Percentiles rank a stretch among this genome's conserved stretches.
phyloP scores from a whole-genome alignment of 2,888 invertebrate genomes.

The Neocrepidodera transversa region DNA sequence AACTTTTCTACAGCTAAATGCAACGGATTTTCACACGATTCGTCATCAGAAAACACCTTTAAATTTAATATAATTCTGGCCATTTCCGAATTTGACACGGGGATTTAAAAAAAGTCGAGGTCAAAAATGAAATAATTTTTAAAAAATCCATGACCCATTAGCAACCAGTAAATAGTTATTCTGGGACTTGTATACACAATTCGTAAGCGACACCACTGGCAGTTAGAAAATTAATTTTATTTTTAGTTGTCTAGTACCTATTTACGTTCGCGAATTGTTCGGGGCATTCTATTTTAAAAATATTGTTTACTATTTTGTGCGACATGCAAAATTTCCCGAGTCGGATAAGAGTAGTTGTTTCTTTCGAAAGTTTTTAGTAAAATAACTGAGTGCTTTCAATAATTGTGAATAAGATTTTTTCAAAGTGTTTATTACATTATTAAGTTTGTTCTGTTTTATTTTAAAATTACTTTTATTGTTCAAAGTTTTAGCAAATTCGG shows the following conservation, averaged over 20 bases:
- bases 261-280: slow-evolving; percentile 16
- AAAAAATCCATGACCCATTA: neutral
- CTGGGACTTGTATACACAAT: neutral
- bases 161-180: neutral
- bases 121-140: neutral
- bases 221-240: slow-evolving; percentile 15
- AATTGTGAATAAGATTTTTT: too few species aligned
- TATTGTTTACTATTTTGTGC: slow-evolving; percentile 20
- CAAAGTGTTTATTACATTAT: too few species aligned
- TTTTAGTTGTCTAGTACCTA: slow-evolving; percentile 23
- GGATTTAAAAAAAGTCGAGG: too few species aligned
- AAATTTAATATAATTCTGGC: too few species aligned
- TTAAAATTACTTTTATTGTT: too few species aligned
- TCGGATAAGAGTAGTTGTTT: slow-evolving; percentile 1
- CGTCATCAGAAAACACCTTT: too few species aligned
- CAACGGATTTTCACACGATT: too few species aligned
- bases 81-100: too few species aligned
- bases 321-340: neutral
- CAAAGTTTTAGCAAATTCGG: too few species aligned
- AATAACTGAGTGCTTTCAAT: too few species aligned
- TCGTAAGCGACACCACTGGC: slow-evolving; percentile 13
- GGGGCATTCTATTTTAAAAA: slow-evolving; percentile 22
- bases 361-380: neutral
- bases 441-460: too few species aligned
- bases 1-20: too few species aligned